A percentile compares a stretch with the other conserved stretches of the same genome.
Evolutionary conservation across 2,113 vertebrate genomes (phyloP).

Genomic region (Azemiops feae): DNA sequence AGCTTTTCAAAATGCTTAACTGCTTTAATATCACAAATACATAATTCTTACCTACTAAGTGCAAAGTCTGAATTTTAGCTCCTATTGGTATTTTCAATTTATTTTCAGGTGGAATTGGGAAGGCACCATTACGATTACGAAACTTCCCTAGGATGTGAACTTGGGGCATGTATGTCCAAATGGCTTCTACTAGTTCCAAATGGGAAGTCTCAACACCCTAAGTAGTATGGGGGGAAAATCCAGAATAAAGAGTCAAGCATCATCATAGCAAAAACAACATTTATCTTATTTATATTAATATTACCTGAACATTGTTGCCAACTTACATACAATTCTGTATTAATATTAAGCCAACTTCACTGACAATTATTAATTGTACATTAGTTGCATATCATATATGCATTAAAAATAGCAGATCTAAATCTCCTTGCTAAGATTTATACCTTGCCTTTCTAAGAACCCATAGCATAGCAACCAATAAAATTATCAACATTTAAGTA

Average conservation of each 20-base stretch:
- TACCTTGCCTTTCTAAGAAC: background rate
- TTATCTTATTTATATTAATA: constrained; percentile 15
- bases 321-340: background rate
- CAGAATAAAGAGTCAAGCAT: constrained; percentile 33
- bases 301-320: background rate
- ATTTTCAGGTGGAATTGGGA: constrained; percentile 98
- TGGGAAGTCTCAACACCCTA: constrained; percentile 98
- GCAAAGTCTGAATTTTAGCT: constrained; percentile 97
- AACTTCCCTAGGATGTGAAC: constrained; percentile 98
- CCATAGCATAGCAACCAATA: background rate
- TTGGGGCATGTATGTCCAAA: constrained; percentile 99
- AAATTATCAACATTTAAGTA: background rate
- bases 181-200: constrained; percentile 95
- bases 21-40: constrained; percentile 30
- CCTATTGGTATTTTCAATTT: constrained; percentile 96
- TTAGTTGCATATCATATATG: background rate
- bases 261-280: constrained; percentile 14
- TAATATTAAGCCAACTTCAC: background rate
- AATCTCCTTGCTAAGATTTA: background rate
- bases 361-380: background rate
- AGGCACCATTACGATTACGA: constrained; percentile 96
- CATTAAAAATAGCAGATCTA: background rate
- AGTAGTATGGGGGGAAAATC: constrained; percentile 50
- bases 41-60: constrained; percentile 89
- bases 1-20: constrained; percentile 26